Evolutionary conservation across 1,140 invertebrate genomes (phyloP).

Genomic region (Macrobrachium rosenbergii): DNA sequence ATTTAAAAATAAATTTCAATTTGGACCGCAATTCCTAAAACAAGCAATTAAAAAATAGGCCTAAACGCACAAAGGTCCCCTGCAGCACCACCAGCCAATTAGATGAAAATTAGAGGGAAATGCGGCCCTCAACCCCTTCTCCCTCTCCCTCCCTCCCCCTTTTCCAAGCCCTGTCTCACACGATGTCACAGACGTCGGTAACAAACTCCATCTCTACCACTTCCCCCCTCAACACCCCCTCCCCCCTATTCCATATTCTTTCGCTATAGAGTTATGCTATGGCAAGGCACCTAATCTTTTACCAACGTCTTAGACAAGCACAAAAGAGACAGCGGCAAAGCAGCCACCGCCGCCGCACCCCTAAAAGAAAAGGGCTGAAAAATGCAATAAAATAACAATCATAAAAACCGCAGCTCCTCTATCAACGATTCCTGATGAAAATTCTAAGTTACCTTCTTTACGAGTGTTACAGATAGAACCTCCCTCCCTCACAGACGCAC

Average conservation of each 20-base stretch:
- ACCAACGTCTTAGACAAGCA: no score
- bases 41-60: constrained; percentile 49
- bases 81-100: constrained; percentile 48
- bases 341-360: no score
- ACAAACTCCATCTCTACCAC: no score
- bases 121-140: not conserved
- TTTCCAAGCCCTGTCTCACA: constrained; percentile 18
- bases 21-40: constrained; percentile 40
- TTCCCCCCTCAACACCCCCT: no score
- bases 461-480: constrained; percentile 7
- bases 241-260: not conserved
- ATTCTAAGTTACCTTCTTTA: not conserved
- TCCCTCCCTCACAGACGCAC: not conserved
- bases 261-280: no score
- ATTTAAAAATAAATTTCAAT: constrained; percentile 52
- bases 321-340: no score
- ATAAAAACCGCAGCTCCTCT: no score
- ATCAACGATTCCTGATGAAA: no score
- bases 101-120: constrained; percentile 51
- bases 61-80: constrained; percentile 38
- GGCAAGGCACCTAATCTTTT: no score
- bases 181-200: no score
- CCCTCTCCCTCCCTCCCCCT: not conserved
- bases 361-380: no score
- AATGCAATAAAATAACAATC: no score